Conservation (phyloP, 2,797 vertebrate species). For the Gallinago nigripennis region DNA sequence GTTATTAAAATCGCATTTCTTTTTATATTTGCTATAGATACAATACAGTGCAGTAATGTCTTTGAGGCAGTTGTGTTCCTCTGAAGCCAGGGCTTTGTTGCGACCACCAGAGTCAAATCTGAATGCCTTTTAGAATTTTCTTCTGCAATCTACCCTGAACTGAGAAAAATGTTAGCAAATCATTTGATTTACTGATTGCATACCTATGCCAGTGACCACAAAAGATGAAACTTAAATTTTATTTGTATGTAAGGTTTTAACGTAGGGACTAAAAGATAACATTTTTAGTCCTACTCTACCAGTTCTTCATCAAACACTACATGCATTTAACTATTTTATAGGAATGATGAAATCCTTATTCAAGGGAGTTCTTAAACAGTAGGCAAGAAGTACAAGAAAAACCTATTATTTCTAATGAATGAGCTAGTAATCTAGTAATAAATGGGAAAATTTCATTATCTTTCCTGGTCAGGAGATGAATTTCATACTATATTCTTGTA, state of each 20-base stretch:
- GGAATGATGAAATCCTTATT: conserved; percentile 13
- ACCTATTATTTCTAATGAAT: not conserved
- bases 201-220: not conserved
- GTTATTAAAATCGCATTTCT: not conserved
- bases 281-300: not conserved
- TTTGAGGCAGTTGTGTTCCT: not conserved
- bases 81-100: not conserved
- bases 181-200: not conserved
- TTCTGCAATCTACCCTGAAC: not conserved
- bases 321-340: not conserved
- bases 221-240: not conserved
- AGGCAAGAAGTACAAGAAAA: not conserved
- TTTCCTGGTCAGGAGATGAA: conserved; percentile 15
- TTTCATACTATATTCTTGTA: conserved; percentile 33
- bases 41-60: not conserved
- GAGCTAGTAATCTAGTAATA: not conserved
- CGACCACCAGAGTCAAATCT: not conserved
- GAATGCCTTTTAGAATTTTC: not conserved
- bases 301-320: not conserved
- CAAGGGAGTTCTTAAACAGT: not conserved
- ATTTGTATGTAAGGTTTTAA: not conserved
- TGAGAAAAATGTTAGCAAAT: not conserved
- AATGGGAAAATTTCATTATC: conserved; percentile 32
- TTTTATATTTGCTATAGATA: not conserved
- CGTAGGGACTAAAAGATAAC: not conserved